phyloP scores from a whole-genome alignment of 2,797 vertebrate species.

The Chaetophractus vellerosus region DNA sequence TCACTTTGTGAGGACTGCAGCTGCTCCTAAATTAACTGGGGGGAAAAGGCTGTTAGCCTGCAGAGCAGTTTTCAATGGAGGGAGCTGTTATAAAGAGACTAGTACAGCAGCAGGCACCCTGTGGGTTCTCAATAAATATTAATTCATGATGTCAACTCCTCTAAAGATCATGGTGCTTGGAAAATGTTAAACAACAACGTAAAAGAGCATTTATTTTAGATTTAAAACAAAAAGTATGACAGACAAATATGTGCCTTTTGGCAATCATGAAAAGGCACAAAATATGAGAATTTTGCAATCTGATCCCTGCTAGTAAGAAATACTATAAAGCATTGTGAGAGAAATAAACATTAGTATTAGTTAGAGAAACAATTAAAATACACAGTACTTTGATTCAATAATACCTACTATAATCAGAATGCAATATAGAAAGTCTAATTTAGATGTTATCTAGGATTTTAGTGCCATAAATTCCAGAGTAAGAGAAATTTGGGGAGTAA shows the following conservation, averaged over 20 bases:
- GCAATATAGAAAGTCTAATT: conserved; percentile 58
- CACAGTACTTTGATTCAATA: background rate
- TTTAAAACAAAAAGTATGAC: background rate
- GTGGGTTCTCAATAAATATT: conserved; percentile 63
- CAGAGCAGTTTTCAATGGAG: background rate
- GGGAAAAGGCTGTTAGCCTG: background rate
- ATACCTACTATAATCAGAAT: conserved; percentile 24
- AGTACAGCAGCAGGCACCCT: conserved; percentile 43
- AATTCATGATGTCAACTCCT: conserved; percentile 66
- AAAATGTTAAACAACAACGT: conserved; percentile 60
- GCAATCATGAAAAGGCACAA: conserved; percentile 24
- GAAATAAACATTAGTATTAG: conserved; percentile 39
- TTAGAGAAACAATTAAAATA: conserved; percentile 30
- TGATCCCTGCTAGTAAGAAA: background rate
- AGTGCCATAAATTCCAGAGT: conserved; percentile 6
- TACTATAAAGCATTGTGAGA: background rate
- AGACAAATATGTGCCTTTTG: conserved; percentile 23
- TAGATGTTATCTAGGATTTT: conserved; percentile 20
- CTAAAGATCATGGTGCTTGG: background rate
- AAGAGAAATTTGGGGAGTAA: conserved; percentile 1
- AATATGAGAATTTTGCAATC: conserved; percentile 36
- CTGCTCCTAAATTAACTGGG: conserved; percentile 74
- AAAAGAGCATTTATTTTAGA: conserved; percentile 63
- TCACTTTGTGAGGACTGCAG: conserved; percentile 70
- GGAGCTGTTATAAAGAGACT: background rate